Base-by-base conservation (phyloP, 2,797 vertebrate species). In the Chelon labrosus region DNA sequence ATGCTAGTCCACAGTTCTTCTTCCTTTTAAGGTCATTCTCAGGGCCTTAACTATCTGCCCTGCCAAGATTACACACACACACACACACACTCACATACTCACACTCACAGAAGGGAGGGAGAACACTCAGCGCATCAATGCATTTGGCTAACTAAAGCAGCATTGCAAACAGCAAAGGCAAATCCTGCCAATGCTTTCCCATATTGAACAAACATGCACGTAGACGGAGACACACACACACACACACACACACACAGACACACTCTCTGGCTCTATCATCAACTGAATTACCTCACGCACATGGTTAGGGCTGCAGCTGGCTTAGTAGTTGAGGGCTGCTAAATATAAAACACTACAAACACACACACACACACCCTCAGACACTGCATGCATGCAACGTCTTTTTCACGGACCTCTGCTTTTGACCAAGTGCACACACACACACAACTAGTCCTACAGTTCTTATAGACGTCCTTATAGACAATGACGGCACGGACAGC, bases 11-110 rank as follows among this genome's bases (percentile, higher is more conserved):
- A 82, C 69, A 68, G 72, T 70, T 83, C 68, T 81, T 78, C 79
- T 94, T 86, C 94, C 94, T 94, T 95, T 93, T 94, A 94, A 92
- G 94, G 94, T 70, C 80, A 93, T 93, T 90, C 72, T 84, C 83
- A 77, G 81, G 80, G 75, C 77, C 74, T 84, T 65, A 70, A 82
- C 56, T 82, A 54, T 54, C 56, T 64, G 62, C 72, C 46, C 60
- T 86, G 91, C 92, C 92, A 94, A 93, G 86, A 93, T 83, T 81
- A 80, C 79, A 73, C 78, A 56, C 62, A 62, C 46, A 63, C 47
- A 53, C 42, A 60, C 46, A 66, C 42, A 59, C 42, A 61, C 70
- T 54, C 46, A 66, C 42, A 59, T 37, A 61, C 70, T 54, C 57
- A 75, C 13, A 39, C 65, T 46, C 67, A 65, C 55, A 56, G 51